These are phyloP conservation scores for Rhingia campestris DNA, from an alignment of 2,888 invertebrate species.

Conservation along the genomic window DNA sequence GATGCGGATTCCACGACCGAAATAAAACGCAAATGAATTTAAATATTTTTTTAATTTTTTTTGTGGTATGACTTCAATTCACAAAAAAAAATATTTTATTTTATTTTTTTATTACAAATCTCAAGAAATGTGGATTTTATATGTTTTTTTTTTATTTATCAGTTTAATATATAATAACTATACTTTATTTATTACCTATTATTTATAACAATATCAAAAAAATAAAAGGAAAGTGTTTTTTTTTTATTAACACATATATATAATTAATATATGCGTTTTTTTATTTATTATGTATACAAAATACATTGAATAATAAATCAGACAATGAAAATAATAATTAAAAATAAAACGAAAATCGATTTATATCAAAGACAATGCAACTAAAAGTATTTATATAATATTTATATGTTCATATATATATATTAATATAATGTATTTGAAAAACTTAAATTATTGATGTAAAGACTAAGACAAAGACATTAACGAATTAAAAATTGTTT, in stretches of 20 bases:
- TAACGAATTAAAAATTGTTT: neutral
- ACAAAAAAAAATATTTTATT: constrained; percentile 74
- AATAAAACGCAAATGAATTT: constrained; percentile 41
- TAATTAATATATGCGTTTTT: constrained; percentile 17
- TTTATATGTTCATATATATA: constrained; percentile 27
- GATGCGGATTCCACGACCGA: neutral
- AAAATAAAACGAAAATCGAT: constrained; percentile 21
- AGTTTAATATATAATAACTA: constrained; percentile 71
- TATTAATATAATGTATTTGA: constrained; percentile 32
- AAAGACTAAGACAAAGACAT: constrained; percentile 43
- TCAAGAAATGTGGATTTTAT: constrained; percentile 67
- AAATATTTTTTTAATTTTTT: constrained; percentile 62
- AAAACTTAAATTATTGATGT: constrained; percentile 55
- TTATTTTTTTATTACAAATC: constrained; percentile 75
- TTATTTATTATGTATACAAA: constrained; percentile 38
- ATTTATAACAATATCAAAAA: constrained; percentile 71
- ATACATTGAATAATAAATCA: constrained; percentile 55
- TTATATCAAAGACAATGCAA: constrained; percentile 34
- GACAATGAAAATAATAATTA: constrained; percentile 26
- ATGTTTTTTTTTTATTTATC: constrained; percentile 64
- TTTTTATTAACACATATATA: constrained; percentile 46
- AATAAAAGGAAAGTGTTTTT: constrained; percentile 53
- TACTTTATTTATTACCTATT: constrained; percentile 65
- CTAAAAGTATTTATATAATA: constrained; percentile 18
- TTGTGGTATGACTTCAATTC: constrained; percentile 75